Conservation (phyloP, 2,888 invertebrate species). For the Polydesmus complanatus region DNA sequence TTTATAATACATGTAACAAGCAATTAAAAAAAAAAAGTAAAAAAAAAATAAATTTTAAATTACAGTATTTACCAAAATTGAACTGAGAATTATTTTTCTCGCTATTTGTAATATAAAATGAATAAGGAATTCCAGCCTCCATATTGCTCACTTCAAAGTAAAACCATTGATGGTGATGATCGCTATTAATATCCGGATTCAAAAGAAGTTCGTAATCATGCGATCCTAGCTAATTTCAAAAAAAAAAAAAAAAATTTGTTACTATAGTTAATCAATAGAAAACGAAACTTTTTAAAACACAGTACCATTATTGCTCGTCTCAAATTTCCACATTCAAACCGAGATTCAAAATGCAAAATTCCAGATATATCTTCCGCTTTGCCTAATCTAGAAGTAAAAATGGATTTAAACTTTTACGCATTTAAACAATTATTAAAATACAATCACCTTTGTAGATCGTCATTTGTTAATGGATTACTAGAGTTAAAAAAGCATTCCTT, state of each 20-base stretch:
- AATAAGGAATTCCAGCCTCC: conserved; percentile 51
- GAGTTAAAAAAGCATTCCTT: neutral
- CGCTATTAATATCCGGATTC: conserved; percentile 67
- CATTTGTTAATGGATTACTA: conserved; percentile 7
- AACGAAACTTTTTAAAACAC: neutral
- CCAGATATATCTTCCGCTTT: conserved; percentile 34
- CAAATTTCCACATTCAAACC: conserved; percentile 76
- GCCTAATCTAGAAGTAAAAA: too few species aligned
- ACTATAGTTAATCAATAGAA: neutral
- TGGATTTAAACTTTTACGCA: too few species aligned
- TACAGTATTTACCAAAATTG: conserved; percentile 46
- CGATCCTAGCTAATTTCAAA: conserved; percentile 44
- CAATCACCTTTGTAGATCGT: neutral
- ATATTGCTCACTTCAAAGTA: conserved; percentile 75
- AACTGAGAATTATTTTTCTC: conserved; percentile 76
- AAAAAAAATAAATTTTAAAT: conserved; percentile 9
- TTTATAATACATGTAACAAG: too few species aligned
- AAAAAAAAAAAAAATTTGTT: neutral
- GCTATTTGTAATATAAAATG: conserved; percentile 76
- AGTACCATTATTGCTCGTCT: conserved; percentile 69
- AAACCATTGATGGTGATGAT: conserved; percentile 72
- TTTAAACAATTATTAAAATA: neutral
- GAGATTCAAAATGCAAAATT: conserved; percentile 57
- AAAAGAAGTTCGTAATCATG: conserved; percentile 69
- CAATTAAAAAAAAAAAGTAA: conserved; percentile 11